A percentile compares a stretch with the other conserved stretches of the same genome.
These are phyloP conservation scores for Syngnathus acus DNA, from an alignment of 2,797 vertebrate species.

Conservation along the genomic window DNA sequence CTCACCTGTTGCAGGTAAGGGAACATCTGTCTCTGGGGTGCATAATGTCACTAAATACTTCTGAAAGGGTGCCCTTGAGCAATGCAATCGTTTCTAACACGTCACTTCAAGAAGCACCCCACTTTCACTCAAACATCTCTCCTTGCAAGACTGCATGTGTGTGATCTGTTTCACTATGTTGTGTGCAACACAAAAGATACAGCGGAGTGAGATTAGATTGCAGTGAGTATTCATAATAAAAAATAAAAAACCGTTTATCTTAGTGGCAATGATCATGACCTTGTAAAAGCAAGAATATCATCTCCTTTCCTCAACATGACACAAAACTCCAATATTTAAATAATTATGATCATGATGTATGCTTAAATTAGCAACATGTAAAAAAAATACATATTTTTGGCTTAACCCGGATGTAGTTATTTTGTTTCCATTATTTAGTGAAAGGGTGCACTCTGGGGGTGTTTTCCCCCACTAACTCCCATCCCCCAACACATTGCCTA, in stretches of 20 bases:
- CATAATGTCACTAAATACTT: not conserved
- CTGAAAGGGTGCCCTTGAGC: not conserved
- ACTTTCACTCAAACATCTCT: not conserved
- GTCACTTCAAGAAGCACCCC: not conserved
- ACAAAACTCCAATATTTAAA: not conserved
- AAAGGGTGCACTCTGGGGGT: conserved; percentile 22
- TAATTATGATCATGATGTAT: not conserved
- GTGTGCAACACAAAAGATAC: not conserved
- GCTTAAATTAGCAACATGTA: not conserved
- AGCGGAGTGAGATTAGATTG: not conserved
- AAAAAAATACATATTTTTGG: too few relatives aligned
- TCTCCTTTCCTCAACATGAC: not conserved
- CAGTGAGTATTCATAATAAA: not conserved
- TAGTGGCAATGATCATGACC: not conserved
- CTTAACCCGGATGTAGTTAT: conserved; percentile 15
- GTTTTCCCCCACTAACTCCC: conserved; percentile 20
- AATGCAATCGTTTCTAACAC: not conserved
- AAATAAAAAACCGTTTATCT: not conserved
- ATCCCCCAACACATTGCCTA: conserved; percentile 5
- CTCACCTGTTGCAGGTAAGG: conserved; percentile 69
- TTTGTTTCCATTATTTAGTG: conserved; percentile 31
- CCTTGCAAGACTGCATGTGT: not conserved
- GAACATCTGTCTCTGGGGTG: conserved; percentile 21
- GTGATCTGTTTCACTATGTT: not conserved
- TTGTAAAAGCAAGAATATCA: not conserved